phyloP scores from a whole-genome alignment of 2,888 invertebrate species.

The Galerucella pusilla region DNA sequence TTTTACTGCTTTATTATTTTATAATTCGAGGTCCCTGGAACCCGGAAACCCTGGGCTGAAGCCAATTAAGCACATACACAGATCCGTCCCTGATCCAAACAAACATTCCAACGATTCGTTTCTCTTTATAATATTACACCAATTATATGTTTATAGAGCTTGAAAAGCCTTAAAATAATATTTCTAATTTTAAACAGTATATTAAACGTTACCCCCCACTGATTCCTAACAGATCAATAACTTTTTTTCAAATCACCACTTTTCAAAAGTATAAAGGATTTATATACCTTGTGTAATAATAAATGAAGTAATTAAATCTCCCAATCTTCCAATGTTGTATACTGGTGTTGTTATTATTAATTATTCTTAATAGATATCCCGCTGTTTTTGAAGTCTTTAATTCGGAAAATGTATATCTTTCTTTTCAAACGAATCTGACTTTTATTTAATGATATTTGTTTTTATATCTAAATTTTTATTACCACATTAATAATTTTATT shows the following conservation, averaged over 20 bases:
- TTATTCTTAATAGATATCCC: neutral
- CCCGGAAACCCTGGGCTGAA: no score
- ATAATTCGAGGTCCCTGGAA: no score
- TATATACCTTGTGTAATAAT: neutral
- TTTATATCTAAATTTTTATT: neutral
- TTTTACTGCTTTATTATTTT: no score
- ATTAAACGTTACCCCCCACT: neutral
- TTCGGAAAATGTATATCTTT: neutral
- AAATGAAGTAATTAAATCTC: slow-evolving; percentile 1
- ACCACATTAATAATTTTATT: no score
- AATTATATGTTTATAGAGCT: neutral
- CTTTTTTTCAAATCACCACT: neutral
- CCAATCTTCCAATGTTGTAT: neutral
- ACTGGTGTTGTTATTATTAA: neutral
- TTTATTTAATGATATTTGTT: neutral
- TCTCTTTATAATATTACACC: no score
- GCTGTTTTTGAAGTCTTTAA: neutral
- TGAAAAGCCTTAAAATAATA: neutral
- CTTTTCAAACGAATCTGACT: neutral
- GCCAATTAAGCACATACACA: no score
- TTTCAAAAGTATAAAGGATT: neutral
- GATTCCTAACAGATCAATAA: neutral
- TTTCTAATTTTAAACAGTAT: neutral
- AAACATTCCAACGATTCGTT: no score
- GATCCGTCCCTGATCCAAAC: no score